These are phyloP conservation scores for Campylomormyrus tamandua DNA, from an alignment of 2,113 vertebrate species.

Conservation along the genomic window DNA sequence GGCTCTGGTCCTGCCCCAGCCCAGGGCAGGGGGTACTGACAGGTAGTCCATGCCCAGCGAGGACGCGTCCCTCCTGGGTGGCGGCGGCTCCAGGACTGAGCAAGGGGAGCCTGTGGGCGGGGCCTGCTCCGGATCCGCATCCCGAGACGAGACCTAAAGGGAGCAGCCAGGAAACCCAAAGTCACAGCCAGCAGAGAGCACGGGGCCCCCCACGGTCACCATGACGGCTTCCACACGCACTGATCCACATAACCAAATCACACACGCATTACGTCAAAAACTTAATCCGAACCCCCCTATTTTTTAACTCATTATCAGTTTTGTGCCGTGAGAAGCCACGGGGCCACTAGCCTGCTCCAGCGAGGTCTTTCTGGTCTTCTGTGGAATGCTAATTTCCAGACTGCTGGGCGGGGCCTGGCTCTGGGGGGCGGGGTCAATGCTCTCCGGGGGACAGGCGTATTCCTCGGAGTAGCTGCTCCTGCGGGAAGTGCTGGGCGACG, in stretches of 20 bases:
- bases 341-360: slow-evolving; percentile 65
- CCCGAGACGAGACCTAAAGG: slow-evolving; percentile 58
- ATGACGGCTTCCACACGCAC: neutral
- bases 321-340: too few species aligned
- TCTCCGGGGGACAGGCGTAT: slow-evolving; percentile 44
- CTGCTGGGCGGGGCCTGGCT: slow-evolving; percentile 45
- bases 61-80: slow-evolving; percentile 50
- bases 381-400: slow-evolving; percentile 73
- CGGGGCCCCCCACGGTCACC: neutral
- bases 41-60: slow-evolving; percentile 79
- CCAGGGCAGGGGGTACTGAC: slow-evolving; percentile 77
- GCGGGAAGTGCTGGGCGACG: slow-evolving; percentile 71
- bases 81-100: slow-evolving; percentile 52
- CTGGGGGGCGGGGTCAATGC: slow-evolving; percentile 46
- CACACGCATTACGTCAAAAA: neutral
- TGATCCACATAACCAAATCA: neutral
- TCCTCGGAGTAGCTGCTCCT: slow-evolving; percentile 79
- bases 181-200: neutral
- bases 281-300: neutral
- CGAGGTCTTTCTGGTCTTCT: slow-evolving; percentile 82
- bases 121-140: slow-evolving; percentile 66
- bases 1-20: slow-evolving; percentile 78
- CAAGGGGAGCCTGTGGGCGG: slow-evolving; percentile 44
- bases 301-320: neutral
- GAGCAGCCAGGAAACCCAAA: neutral